A percentile compares a stretch with the other conserved stretches of the same genome.
These are phyloP conservation scores for Mixornis gularis DNA, from an alignment of 2,113 vertebrate species.

Conservation along the genomic window DNA sequence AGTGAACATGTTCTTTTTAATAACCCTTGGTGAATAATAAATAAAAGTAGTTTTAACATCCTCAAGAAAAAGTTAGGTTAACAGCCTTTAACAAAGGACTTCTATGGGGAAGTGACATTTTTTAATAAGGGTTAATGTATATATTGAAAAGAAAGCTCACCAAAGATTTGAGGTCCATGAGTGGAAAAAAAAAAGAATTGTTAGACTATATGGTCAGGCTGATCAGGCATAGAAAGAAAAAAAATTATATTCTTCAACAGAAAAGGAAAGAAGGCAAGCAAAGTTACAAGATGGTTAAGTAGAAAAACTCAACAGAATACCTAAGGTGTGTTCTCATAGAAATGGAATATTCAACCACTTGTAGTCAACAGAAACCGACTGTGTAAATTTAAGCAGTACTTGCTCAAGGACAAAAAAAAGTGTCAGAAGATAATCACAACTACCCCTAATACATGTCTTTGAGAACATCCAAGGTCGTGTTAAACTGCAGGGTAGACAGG, in stretches of 20 bases:
- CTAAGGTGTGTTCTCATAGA: not conserved
- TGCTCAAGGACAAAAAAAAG: not conserved
- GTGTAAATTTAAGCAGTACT: not conserved
- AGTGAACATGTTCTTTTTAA: not conserved
- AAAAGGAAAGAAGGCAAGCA: not conserved
- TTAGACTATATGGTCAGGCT: not conserved
- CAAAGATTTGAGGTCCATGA: not conserved
- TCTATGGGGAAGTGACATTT: not conserved
- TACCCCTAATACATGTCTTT: not conserved
- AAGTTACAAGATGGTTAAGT: not conserved
- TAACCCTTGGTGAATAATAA: not conserved
- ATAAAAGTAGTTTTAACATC: not conserved
- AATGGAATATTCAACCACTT: not conserved
- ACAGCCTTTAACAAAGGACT: not conserved
- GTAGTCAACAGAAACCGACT: not conserved
- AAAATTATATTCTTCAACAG: not conserved
- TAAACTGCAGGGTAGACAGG: not conserved
- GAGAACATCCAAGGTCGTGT: not conserved
- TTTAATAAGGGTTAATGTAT: not conserved
- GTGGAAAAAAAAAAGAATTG: not conserved
- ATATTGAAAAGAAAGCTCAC: not conserved
- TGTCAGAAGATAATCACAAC: not conserved
- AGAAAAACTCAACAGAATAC: not conserved
- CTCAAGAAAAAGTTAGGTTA: not conserved
- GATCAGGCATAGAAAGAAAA: not conserved